Base-by-base conservation (phyloP, 2,797 vertebrate species). In the Onychomys torridus region DNA sequence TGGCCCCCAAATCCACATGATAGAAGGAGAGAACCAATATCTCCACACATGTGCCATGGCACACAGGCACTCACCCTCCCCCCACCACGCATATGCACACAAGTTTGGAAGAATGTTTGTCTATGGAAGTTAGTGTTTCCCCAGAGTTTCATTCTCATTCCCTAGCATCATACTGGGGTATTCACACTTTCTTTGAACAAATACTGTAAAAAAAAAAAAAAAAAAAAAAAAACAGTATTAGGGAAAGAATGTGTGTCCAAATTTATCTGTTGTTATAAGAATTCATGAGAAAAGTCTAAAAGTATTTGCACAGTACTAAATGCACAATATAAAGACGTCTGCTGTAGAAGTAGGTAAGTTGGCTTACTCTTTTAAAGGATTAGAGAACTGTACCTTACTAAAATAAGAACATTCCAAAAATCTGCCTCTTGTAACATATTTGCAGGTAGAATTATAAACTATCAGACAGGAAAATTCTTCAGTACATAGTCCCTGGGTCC, bases 391-490 rank as follows among this genome's bases (percentile, higher is more conserved):
- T 78, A 73, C 37, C n/a, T 86, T 93, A 63, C 12, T 86, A 75
- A 95, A 89, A 78, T 94, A 90, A 90, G 43, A 85, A 79, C 85
- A 55, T 76, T 79, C 43, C 49, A 32, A 94, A 94, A 91, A 25
- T 79, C 19, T 73, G 17, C 57, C 25, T 73, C 16, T 84, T 65
- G 25, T 75, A 71, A 84, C 67, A 73, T 32, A 65, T 87, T 95
- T 95, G 92, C 90, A 69, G 9, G 5, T 78, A 96, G 93, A 94
- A 55, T 40, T 6, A 1, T 67, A 89, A 94, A 95, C 61, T 46
- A 76, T n/a, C 59, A 43, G 8, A 11, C 13, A 83, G 59, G 59
- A 17, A 61, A 43, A 2, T 43, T 63, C 23, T 63, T 63, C 59
- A 63, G 81, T 27, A 11, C 0, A 4, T 5, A 32, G 27, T 43